Conservation (phyloP, 2,888 invertebrate species). For the Proisotoma minuta region DNA sequence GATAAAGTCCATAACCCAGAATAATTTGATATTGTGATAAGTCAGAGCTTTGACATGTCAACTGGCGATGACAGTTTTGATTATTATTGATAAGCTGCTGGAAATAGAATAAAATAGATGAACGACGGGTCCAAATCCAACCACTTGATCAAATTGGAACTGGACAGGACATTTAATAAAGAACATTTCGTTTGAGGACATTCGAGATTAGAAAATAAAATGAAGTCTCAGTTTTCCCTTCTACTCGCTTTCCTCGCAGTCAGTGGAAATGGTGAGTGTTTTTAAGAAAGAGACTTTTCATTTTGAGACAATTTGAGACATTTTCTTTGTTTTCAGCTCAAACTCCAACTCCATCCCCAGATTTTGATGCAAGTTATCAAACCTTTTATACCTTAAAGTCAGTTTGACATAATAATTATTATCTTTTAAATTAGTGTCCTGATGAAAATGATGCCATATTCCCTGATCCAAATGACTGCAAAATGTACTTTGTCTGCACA, state of each 20-base stretch:
- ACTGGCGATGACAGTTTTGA: too few species aligned
- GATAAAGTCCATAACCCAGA: too few species aligned
- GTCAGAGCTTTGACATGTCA: too few species aligned
- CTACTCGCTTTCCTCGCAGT: not conserved
- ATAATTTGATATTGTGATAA: too few species aligned
- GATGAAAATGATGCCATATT: not conserved
- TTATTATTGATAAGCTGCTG: too few species aligned
- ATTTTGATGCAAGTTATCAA: constrained; percentile 4
- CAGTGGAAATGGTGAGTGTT: not conserved
- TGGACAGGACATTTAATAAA: too few species aligned
- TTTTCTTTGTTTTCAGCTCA: not conserved
- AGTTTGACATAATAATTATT: not conserved
- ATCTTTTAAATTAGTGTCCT: not conserved
- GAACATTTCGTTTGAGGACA: too few species aligned
- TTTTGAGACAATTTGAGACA: too few species aligned
- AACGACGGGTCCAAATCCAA: too few species aligned
- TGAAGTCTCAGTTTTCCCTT: not conserved
- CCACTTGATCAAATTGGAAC: too few species aligned
- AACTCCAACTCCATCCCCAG: not conserved
- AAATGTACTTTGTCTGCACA: constrained; percentile 6
- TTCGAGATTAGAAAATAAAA: too few species aligned
- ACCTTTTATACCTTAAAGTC: not conserved
- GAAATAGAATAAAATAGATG: too few species aligned
- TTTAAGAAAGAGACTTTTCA: not conserved
- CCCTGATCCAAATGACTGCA: constrained; percentile 6